Percentiles rank a stretch among this genome's conserved stretches.
phyloP scores from a whole-genome alignment of 2,888 invertebrate species.

The Cheilosia grossa region DNA sequence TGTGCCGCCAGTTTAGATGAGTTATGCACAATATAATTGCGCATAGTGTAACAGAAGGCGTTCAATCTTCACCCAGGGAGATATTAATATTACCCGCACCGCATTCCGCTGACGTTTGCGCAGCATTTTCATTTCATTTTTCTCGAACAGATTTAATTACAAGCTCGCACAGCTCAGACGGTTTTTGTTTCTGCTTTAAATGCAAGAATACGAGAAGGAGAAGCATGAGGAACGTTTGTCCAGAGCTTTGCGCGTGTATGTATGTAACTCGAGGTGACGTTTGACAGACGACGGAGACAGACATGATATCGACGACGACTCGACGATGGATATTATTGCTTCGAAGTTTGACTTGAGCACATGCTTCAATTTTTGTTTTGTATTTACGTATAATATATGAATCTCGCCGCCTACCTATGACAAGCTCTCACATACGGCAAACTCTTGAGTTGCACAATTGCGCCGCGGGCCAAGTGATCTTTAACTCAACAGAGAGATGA shows the following conservation, averaged over 20 bases:
- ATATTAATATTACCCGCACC: slow-evolving; percentile 37
- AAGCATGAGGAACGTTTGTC: slow-evolving; percentile 18
- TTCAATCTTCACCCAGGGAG: slow-evolving; percentile 36
- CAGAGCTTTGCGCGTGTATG: slow-evolving; percentile 44
- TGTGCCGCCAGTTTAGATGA: slow-evolving; percentile 47
- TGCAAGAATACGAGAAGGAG: slow-evolving; percentile 58
- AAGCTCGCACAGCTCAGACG: slow-evolving; percentile 5
- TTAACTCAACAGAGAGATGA: slow-evolving; percentile 60
- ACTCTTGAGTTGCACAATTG: slow-evolving; percentile 53
- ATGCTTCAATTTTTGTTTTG: slow-evolving; percentile 27
- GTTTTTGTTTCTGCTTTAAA: slow-evolving; percentile 43
- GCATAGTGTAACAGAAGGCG: slow-evolving; percentile 54
- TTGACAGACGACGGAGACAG: slow-evolving; percentile 24
- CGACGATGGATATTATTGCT: slow-evolving; percentile 45
- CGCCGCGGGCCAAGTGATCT: slow-evolving; percentile 59
- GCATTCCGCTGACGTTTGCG: slow-evolving; percentile 59
- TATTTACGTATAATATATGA: slow-evolving; percentile 21
- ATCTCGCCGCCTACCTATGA: slow-evolving; percentile 12
- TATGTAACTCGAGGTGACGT: slow-evolving; percentile 65
- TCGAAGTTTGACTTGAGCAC: slow-evolving; percentile 52
- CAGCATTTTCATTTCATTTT: slow-evolving; percentile 40
- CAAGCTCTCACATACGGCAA: slow-evolving; percentile 27
- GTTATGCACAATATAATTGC: slow-evolving; percentile 65
- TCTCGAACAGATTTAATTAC: slow-evolving; percentile 69
- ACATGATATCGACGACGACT: neutral